Evolutionary conservation across 2,888 invertebrate genomes (phyloP).

Genomic region (Ashinkailepas kermadecensis): DNA sequence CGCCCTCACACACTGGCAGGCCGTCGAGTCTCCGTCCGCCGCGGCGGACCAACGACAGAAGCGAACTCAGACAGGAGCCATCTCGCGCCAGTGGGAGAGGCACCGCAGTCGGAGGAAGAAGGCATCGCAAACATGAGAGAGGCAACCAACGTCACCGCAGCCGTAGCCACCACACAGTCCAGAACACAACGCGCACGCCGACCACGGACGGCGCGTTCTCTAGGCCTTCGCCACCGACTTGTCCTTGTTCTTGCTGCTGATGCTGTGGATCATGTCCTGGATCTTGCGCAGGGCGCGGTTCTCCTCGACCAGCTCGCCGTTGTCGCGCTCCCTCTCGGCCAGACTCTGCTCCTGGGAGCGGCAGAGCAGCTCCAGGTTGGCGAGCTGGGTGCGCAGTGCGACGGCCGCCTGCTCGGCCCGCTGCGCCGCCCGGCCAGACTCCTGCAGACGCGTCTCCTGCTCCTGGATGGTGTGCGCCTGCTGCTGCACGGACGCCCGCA

Average conservation of each 20-base stretch:
- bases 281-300: conserved; percentile 28
- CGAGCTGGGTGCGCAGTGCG: neutral
- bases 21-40: too few relatives aligned
- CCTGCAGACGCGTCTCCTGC: neutral
- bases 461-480: neutral
- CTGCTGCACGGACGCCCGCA: neutral
- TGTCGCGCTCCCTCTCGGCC: conserved; percentile 30
- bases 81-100: too few relatives aligned
- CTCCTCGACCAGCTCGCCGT: conserved; percentile 28
- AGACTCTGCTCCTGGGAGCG: conserved; percentile 29
- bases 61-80: too few relatives aligned
- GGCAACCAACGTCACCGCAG: too few relatives aligned
- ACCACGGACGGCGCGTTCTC: too few relatives aligned
- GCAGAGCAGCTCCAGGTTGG: conserved; percentile 30
- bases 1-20: too few relatives aligned
- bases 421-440: neutral
- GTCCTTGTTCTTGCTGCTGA: conserved; percentile 28
- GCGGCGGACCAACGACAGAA: too few relatives aligned
- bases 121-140: too few relatives aligned
- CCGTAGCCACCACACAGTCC: too few relatives aligned
- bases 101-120: too few relatives aligned
- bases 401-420: neutral
- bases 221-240: conserved; percentile 19
- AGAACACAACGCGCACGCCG: too few relatives aligned
- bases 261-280: conserved; percentile 33